Evolutionary conservation across 2,888 invertebrate species (phyloP), one percentile per base, ranked within the genome.

Genomic region (Phaedon cochleariae): DNA sequence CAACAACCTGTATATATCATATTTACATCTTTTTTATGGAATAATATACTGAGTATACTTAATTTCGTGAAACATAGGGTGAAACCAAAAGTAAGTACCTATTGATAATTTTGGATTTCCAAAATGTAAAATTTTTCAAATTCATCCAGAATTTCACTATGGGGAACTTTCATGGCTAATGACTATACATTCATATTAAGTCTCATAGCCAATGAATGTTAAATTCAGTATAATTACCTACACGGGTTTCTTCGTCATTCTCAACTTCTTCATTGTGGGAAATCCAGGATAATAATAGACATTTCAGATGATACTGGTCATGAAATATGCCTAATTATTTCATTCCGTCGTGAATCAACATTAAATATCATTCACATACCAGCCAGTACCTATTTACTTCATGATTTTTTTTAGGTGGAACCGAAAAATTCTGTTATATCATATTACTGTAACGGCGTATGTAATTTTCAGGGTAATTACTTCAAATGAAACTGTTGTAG

Each of bases 151-250:
- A 26, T 26, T 3, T 5, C 26, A 7, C 7, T 3, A 26, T 26
- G 26, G 26, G 26, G 7, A 26, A 26, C 26, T 26, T 7, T 26
- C 26, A 26, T 26, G 26, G 26, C 26, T 26, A n/a, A n/a, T n/a
- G n/a, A n/a, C n/a, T n/a, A n/a, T n/a, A n/a, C n/a, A n/a, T n/a
- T n/a, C n/a, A n/a, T n/a, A n/a, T n/a, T 34, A n/a, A 6, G 6
- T 34, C 10, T 9, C 31, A 34, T 34, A 10, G 31, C 10, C 31
- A 3, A 41, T 41, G 41, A 41, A n/a, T 4, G 12, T 15, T n/a
- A 45, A 45, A 45, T 55, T 57, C 29, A 22, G 29, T 21, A 45
- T 57, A 57, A 57, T 57, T 45, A 29, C 45, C n/a, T n/a, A n/a
- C 12, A 57, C 26, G 26, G 45, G 12, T 26, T 41, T 12, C 15